A percentile compares a stretch with the other conserved stretches of the same genome.
Evolutionary conservation across 92 coral and sea anemone species (phyloP).

Genomic region (Plumapathes pennacea): DNA sequence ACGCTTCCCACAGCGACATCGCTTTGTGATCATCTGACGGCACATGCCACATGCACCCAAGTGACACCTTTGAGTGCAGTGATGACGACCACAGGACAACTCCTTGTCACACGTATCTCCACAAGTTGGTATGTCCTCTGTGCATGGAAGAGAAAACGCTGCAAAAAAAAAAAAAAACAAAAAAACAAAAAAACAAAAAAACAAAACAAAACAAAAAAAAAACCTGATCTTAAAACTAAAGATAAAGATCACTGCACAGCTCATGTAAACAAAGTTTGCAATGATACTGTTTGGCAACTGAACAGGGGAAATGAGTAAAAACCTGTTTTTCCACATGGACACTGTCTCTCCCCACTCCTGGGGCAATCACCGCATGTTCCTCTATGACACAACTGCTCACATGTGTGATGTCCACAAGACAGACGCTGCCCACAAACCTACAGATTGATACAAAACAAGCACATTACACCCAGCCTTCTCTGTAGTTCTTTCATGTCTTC

Average conservation of each 20-base stretch:
- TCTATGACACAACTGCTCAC: conserved; percentile 67
- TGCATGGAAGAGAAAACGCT: conserved; percentile 82
- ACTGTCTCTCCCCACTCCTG: conserved; percentile 77
- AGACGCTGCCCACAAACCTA: conserved; percentile 51
- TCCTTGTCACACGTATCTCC: conserved; percentile 89
- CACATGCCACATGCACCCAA: conserved; percentile 88
- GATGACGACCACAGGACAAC: conserved; percentile 82
- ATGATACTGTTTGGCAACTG: neutral
- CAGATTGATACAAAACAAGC: neutral
- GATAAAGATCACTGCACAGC: too few relatives aligned
- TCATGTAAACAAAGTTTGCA: neutral
- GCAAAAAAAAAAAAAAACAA: neutral
- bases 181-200: too few relatives aligned
- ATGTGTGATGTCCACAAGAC: conserved; percentile 46
- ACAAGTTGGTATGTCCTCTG: conserved; percentile 88
- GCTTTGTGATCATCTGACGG: conserved; percentile 79
- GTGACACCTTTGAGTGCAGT: conserved; percentile 89
- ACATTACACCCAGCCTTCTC: too few relatives aligned
- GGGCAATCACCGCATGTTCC: conserved; percentile 89
- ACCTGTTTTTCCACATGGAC: conserved; percentile 97
- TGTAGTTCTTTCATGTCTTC: too few relatives aligned
- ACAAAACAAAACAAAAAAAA: too few relatives aligned
- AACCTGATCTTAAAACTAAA: too few relatives aligned
- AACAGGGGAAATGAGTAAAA: neutral
- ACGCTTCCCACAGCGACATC: conserved; percentile 88